A percentile compares a stretch with the other conserved stretches of the same genome.
Evolutionary conservation across 2,797 vertebrate genomes (phyloP).

Genomic region (Clarias laeviceps): DNA sequence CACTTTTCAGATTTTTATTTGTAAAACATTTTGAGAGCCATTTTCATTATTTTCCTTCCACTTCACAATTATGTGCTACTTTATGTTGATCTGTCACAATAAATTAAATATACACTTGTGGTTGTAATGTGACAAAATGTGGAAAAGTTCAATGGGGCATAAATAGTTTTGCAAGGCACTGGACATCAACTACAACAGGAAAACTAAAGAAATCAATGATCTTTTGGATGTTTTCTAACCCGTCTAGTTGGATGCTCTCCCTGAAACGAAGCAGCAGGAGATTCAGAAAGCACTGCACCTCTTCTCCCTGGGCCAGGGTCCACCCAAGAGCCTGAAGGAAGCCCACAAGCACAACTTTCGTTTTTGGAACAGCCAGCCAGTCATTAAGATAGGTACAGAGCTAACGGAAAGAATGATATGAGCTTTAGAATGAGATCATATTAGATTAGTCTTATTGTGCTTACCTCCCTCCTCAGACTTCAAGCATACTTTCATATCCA

Average conservation of each 20-base stretch:
- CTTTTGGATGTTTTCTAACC: conserved; percentile 24
- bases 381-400: conserved; percentile 86
- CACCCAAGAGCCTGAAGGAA: conserved; percentile 89
- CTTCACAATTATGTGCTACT: too few species aligned
- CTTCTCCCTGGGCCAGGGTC: conserved; percentile 84
- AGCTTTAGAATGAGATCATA: neutral
- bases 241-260: conserved; percentile 84
- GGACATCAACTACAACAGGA: neutral
- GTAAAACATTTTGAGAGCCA: too few species aligned
- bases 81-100: too few species aligned
- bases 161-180: too few species aligned
- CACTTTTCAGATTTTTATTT: too few species aligned
- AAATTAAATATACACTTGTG: too few species aligned
- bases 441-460: neutral
- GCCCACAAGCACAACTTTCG: conserved; percentile 85
- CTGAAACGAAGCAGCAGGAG: conserved; percentile 93
- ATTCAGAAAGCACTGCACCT: conserved; percentile 94
- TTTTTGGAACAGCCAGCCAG: conserved; percentile 96
- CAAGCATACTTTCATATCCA: neutral
- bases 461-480: neutral
- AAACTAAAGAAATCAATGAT: neutral
- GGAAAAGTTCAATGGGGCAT: too few species aligned
- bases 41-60: too few species aligned
- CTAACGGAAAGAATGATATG: neutral
- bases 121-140: too few species aligned